phyloP scores from a whole-genome alignment of 2,797 vertebrate genomes.

The Notolabrus celidotus region DNA sequence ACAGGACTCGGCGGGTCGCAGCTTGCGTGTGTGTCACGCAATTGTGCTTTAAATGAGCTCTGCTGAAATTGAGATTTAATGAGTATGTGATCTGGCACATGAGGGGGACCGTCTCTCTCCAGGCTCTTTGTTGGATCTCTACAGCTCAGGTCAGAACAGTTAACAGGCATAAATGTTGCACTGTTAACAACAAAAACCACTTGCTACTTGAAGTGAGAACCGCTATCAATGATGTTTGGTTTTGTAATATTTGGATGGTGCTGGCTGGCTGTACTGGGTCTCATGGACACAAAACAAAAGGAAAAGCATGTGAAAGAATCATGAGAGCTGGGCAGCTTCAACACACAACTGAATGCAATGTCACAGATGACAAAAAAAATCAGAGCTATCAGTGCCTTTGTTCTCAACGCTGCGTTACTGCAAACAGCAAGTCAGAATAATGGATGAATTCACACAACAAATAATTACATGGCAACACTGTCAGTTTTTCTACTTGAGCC shows the following conservation, averaged over 20 bases:
- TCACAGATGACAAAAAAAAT: slow-evolving; percentile 32
- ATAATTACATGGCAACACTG: slow-evolving; percentile 30
- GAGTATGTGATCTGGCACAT: slow-evolving; percentile 59
- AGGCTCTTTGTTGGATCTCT: slow-evolving; percentile 50
- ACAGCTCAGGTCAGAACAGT: slow-evolving; percentile 54
- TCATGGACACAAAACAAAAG: slow-evolving; percentile 1
- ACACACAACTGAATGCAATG: background rate
- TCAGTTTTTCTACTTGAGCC: slow-evolving; percentile 11
- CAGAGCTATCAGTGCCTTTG: slow-evolving; percentile 28
- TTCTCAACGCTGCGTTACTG: slow-evolving; percentile 38
- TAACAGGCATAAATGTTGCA: slow-evolving; percentile 48
- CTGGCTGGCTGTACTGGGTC: background rate
- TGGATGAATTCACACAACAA: slow-evolving; percentile 20
- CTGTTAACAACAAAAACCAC: slow-evolving; percentile 15
- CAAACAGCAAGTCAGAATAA: slow-evolving; percentile 30
- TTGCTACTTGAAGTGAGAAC: background rate
- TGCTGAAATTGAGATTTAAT: slow-evolving; percentile 71
- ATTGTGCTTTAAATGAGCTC: slow-evolving; percentile 56
- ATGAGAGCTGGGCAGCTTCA: background rate
- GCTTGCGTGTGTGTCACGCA: slow-evolving; percentile 35
- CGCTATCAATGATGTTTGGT: background rate
- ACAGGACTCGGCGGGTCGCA: slow-evolving; percentile 18
- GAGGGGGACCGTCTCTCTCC: slow-evolving; percentile 33
- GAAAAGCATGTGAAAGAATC: background rate
- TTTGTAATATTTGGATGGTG: background rate